A percentile compares a stretch with the other conserved stretches of the same genome.
Evolutionary conservation across 2,113 vertebrate species (phyloP).

Genomic region (Laterallus jamaicensis): DNA sequence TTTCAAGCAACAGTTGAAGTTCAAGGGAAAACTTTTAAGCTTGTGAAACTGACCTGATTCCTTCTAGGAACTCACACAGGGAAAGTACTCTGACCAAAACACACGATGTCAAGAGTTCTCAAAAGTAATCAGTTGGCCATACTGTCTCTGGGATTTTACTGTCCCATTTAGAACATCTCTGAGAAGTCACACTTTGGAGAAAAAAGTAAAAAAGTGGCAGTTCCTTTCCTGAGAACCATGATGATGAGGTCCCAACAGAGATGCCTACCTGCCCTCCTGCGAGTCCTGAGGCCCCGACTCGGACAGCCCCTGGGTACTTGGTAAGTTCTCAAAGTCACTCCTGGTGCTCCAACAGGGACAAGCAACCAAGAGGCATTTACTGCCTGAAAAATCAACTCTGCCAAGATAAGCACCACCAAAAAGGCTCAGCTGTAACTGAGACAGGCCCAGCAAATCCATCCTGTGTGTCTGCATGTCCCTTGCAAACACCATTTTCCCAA

Average conservation of each 20-base stretch:
- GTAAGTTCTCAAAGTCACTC: not conserved
- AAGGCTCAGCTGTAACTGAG: not conserved
- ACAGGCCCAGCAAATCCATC: not conserved
- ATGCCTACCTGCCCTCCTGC: not conserved
- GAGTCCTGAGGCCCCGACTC: rapidly evolving
- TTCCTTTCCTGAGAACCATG: not conserved
- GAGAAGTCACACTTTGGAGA: not conserved
- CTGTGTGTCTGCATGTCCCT: not conserved
- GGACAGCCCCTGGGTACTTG: not conserved
- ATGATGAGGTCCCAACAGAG: not conserved
- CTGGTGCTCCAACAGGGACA: not conserved
- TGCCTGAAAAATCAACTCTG: not conserved
- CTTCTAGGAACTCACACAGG: not conserved
- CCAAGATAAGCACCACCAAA: not conserved
- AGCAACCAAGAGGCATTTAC: not conserved
- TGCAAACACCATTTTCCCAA: not conserved
- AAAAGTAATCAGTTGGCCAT: not conserved
- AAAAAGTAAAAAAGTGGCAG: not conserved
- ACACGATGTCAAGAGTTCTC: not conserved
- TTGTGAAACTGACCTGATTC: not conserved
- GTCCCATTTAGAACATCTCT: not conserved
- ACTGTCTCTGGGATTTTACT: not conserved
- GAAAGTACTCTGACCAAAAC: not conserved
- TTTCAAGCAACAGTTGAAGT: not conserved
- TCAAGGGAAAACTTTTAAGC: not conserved